Conservation (phyloP, 2,797 vertebrate genomes). For the Chiloscyllium punctatum region DNA sequence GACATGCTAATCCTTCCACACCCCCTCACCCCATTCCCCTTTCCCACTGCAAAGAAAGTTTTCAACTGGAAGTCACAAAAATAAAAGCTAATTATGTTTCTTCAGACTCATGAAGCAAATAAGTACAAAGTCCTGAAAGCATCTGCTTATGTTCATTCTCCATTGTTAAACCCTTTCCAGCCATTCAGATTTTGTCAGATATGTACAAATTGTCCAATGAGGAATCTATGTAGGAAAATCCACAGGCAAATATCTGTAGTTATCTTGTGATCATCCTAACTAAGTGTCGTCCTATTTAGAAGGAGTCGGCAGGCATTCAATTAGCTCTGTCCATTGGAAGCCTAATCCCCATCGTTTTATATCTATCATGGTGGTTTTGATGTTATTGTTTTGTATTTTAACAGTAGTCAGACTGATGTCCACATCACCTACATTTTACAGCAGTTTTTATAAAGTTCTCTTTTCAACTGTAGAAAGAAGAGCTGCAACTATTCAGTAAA, state of each 20-base stretch:
- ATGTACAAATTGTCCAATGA: not conserved
- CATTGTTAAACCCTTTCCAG: not conserved
- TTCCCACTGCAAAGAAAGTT: not conserved
- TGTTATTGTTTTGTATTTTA: not conserved
- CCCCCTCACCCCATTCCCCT: not conserved
- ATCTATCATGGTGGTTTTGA: not conserved
- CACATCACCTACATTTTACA: not conserved
- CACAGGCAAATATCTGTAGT: not conserved
- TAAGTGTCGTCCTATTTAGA: not conserved
- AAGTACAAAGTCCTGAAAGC: no score
- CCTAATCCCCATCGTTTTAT: not conserved
- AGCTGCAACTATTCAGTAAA: not conserved
- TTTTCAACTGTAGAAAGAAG: no score
- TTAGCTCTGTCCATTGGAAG: not conserved
- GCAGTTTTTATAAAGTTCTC: not conserved
- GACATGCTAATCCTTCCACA: not conserved
- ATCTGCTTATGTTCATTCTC: not conserved
- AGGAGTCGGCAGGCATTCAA: not conserved
- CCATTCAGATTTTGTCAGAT: not conserved
- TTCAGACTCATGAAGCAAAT: not conserved
- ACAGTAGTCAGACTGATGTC: not conserved
- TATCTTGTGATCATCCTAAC: not conserved
- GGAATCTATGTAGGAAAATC: not conserved
- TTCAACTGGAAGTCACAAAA: not conserved
- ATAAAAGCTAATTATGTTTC: not conserved